Conservation (phyloP, 2,888 invertebrate genomes). For the Diploptera punctata region DNA sequence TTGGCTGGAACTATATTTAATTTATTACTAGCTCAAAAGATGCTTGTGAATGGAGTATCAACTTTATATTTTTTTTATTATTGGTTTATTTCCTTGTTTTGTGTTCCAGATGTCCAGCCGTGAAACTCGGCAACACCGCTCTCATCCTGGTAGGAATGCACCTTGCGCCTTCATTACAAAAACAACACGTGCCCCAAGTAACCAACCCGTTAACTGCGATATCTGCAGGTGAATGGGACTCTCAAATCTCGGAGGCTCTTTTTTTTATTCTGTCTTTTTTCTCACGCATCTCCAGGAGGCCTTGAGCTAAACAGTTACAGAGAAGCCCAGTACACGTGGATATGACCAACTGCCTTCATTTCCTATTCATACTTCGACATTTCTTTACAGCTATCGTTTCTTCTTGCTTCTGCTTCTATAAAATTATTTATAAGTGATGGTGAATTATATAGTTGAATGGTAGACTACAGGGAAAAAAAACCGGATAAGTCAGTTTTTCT, state of each 20-base stretch:
- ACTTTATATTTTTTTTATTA: no score
- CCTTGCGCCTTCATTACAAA: conserved; percentile 36
- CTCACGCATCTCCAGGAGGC: background rate
- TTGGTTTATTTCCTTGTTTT: background rate
- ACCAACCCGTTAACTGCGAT: conserved; percentile 7
- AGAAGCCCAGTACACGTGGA: background rate
- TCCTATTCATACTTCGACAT: background rate
- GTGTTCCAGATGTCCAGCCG: background rate
- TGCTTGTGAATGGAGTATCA: no score
- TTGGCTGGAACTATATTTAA: no score
- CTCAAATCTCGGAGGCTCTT: background rate
- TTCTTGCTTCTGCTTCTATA: no score
- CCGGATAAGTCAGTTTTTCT: no score
- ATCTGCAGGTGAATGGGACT: conserved; percentile 11
- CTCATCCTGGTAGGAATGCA: conserved; percentile 35
- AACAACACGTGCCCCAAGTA: conserved; percentile 34
- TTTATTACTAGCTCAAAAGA: no score
- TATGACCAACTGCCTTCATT: conserved; percentile 12
- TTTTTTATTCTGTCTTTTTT: background rate
- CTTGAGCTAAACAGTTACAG: conserved; percentile 10
- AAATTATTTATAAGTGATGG: no score
- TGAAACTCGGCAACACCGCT: conserved; percentile 30
- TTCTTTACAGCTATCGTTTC: no score
- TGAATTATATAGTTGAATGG: no score
- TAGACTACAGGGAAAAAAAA: no score